These are phyloP conservation scores for Oreonectes daqikongensis DNA, from an alignment of 2,797 vertebrate genomes.

Conservation along the genomic window DNA sequence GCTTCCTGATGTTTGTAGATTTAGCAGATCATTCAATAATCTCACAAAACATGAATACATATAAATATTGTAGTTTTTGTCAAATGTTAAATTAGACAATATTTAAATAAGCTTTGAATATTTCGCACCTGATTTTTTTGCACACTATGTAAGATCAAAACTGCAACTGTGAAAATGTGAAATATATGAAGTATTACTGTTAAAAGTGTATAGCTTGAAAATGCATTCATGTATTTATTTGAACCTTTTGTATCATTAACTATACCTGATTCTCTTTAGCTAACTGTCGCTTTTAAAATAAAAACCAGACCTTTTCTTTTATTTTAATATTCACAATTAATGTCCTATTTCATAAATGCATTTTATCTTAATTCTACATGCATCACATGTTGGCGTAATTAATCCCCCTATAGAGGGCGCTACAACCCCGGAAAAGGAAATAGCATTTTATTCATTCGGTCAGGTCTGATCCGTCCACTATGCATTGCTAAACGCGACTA, in stretches of 20 bases:
- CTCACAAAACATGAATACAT: neutral
- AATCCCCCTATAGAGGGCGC: slow-evolving; percentile 45
- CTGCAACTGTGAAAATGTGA: too few species aligned
- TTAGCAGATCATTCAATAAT: neutral
- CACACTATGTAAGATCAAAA: too few species aligned
- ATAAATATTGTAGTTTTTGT: too few species aligned
- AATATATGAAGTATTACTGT: too few species aligned
- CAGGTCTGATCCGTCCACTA: neutral
- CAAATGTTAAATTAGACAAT: too few species aligned
- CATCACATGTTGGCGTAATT: neutral
- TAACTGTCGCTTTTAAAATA: neutral
- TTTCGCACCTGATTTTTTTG: too few species aligned
- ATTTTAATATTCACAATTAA: too few species aligned
- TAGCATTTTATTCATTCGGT: neutral
- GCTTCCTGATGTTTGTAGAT: neutral
- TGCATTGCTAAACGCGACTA: neutral
- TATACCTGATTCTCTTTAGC: neutral
- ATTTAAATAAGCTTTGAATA: too few species aligned
- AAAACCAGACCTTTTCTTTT: neutral
- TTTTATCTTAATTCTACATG: neutral
- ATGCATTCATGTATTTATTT: too few species aligned
- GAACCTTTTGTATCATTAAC: neutral
- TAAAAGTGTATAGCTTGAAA: too few species aligned
- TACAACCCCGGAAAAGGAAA: slow-evolving; percentile 42
- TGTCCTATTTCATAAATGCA: neutral